Conservation (phyloP, 2,113 vertebrate species). For the Pelvicachromis taeniatus region DNA sequence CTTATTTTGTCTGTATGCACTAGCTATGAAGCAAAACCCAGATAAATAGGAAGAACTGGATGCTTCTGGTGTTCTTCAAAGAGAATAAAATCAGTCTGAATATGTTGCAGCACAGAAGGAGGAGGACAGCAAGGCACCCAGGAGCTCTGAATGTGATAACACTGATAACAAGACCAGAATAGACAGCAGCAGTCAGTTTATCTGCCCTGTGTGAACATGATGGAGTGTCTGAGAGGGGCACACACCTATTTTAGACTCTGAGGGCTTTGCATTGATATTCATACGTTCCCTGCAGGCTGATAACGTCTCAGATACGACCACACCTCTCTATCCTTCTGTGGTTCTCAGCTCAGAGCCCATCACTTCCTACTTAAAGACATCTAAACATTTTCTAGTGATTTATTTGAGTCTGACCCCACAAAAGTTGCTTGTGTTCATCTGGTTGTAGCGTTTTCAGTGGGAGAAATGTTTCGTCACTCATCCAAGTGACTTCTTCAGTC, state of each 20-base stretch:
- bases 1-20: not conserved
- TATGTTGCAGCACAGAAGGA: not conserved
- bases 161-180: slow-evolving; percentile 64
- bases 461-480: too few species aligned
- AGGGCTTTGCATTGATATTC: fast-evolving
- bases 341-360: not conserved
- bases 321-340: fast-evolving
- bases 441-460: too few species aligned
- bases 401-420: too few species aligned
- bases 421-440: too few species aligned
- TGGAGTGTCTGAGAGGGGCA: not conserved
- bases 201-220: not conserved
- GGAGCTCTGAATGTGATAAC: slow-evolving; percentile 4
- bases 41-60: not conserved
- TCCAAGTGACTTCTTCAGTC: too few species aligned
- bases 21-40: not conserved
- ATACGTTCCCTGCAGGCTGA: not conserved
- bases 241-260: not conserved
- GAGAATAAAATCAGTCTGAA: not conserved
- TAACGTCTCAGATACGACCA: fast-evolving
- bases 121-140: not conserved
- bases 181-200: slow-evolving; percentile 4
- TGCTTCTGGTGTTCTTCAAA: not conserved
- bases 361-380: not conserved
- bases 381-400: not conserved